Conservation (phyloP, 1,140 invertebrate species). For the Popillia japonica region DNA sequence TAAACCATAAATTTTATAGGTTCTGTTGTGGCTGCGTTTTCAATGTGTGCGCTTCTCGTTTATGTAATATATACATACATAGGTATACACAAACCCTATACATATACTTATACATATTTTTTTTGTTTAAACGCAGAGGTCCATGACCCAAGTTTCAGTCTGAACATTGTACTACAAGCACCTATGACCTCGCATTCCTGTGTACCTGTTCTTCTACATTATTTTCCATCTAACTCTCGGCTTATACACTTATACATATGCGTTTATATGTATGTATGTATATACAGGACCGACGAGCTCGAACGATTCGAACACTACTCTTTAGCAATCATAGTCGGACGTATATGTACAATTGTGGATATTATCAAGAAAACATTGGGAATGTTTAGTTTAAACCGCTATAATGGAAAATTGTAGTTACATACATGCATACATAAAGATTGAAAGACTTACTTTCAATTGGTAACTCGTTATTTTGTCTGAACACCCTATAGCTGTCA, state of each 20-base stretch:
- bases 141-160: slow-evolving; percentile 45
- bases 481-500: too few relatives aligned
- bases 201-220: slow-evolving; percentile 43
- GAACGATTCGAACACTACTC: neutral
- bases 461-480: too few relatives aligned
- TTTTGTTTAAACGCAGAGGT: slow-evolving; percentile 42
- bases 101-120: slow-evolving; percentile 8
- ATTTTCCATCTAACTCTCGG: slow-evolving; percentile 38
- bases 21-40: slow-evolving; percentile 29
- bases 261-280: too few relatives aligned
- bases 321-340: neutral
- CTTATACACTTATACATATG: neutral
- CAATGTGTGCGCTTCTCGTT: neutral
- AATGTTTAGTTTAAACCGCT: too few relatives aligned
- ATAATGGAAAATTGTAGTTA: too few relatives aligned
- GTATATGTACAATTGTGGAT: neutral
- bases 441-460: too few relatives aligned
- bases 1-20: slow-evolving; percentile 34
- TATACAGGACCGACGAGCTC: neutral
- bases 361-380: neutral
- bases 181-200: slow-evolving; percentile 49
- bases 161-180: slow-evolving; percentile 45
- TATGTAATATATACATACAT: slow-evolving; percentile 16
- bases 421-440: too few relatives aligned
- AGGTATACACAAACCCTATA: neutral